Conservation (phyloP, 2,888 invertebrate genomes). For the Philaethria dido region DNA sequence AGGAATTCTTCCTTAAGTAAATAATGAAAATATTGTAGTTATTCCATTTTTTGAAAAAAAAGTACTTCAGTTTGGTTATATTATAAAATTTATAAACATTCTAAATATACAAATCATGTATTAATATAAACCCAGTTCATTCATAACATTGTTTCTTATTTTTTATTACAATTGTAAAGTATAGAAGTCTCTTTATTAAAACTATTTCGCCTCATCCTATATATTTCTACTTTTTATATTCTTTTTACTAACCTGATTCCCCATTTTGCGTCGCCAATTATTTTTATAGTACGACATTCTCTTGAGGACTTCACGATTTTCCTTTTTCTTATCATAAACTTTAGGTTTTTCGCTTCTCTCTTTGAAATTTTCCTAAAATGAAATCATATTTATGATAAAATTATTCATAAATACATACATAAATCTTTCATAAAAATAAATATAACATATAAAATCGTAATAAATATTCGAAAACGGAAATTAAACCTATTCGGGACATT, state of each 20-base stretch:
- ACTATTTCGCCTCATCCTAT: not conserved
- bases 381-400: not conserved
- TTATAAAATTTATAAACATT: too few species aligned
- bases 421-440: not conserved
- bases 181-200: too few species aligned
- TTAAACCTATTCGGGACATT: not conserved
- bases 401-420: not conserved
- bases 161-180: too few species aligned
- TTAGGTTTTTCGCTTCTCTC: constrained; percentile 15
- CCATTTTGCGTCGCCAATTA: constrained; percentile 55
- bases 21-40: too few species aligned
- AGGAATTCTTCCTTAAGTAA: too few species aligned
- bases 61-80: too few species aligned
- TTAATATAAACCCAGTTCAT: too few species aligned
- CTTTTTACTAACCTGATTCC: constrained; percentile 49
- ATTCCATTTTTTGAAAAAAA: too few species aligned
- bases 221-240: not conserved
- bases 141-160: too few species aligned
- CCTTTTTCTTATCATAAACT: constrained; percentile 20
- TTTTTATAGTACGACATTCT: constrained; percentile 44
- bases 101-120: too few species aligned
- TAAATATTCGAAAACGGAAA: not conserved
- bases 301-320: constrained; percentile 22
- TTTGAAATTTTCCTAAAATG: constrained; percentile 22
- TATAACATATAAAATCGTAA: not conserved